These are phyloP conservation scores for Chironomus riparius DNA, from an alignment of 2,888 invertebrate species.

Conservation along the genomic window DNA sequence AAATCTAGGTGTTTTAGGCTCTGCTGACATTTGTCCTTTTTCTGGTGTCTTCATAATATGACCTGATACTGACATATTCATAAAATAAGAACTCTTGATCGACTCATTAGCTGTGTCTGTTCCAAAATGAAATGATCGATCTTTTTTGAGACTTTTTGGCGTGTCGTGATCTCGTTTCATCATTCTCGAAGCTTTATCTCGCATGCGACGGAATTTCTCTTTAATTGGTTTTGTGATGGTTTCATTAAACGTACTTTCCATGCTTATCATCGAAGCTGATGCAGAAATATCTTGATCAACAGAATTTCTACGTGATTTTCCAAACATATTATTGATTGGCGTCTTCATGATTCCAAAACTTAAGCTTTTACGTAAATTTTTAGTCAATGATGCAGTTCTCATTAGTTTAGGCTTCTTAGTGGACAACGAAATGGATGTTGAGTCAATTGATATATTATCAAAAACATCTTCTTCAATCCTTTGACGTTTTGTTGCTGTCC, in stretches of 20 bases:
- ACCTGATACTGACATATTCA: not conserved
- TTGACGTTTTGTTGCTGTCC: slow-evolving; percentile 38
- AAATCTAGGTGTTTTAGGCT: not conserved
- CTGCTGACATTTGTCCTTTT: not conserved
- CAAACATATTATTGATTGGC: slow-evolving; percentile 36
- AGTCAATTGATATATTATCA: slow-evolving; percentile 39
- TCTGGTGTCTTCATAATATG: not conserved
- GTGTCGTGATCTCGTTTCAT: slow-evolving; percentile 29
- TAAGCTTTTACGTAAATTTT: slow-evolving; percentile 40
- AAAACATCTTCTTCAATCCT: slow-evolving; percentile 36
- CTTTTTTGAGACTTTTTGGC: slow-evolving; percentile 1
- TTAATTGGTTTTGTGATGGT: slow-evolving; percentile 39
- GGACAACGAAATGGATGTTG: slow-evolving; percentile 32
- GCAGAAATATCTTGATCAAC: slow-evolving; percentile 38
- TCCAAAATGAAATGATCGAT: not conserved
- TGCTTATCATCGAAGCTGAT: slow-evolving; percentile 36
- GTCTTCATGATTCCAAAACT: slow-evolving; percentile 41
- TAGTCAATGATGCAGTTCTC: slow-evolving; percentile 40
- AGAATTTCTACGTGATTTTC: slow-evolving; percentile 32
- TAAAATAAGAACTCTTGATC: not conserved
- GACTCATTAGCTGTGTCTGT: not conserved
- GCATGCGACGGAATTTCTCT: slow-evolving; percentile 38
- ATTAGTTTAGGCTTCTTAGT: slow-evolving; percentile 42
- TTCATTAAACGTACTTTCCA: slow-evolving; percentile 39
- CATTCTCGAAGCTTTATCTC: slow-evolving; percentile 38